Percentiles rank a stretch among this genome's conserved stretches.
These are phyloP conservation scores for Circaetus gallicus DNA, from an alignment of 2,113 vertebrate species.

Conservation along the genomic window DNA sequence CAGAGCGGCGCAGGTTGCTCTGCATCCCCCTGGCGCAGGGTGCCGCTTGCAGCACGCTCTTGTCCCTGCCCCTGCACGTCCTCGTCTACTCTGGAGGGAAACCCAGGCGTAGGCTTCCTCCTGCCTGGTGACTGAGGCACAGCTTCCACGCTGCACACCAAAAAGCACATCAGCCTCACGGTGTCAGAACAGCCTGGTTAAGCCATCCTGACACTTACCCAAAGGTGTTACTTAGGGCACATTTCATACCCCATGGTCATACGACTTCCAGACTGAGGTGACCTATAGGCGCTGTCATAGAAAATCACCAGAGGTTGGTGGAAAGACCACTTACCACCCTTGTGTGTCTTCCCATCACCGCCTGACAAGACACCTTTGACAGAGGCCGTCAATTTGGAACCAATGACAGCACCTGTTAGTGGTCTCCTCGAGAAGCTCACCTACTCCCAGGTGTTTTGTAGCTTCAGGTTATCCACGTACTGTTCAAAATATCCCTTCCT, in stretches of 20 bases:
- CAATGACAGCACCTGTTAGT: not conserved
- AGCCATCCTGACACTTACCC: not conserved
- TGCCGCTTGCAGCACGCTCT: not conserved
- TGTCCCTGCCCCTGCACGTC: not conserved
- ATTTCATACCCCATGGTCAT: not conserved
- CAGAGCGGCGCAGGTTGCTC: not conserved
- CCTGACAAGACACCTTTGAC: not conserved
- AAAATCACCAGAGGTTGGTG: not conserved
- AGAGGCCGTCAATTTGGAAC: not conserved
- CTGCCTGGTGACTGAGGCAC: not conserved
- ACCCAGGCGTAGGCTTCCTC: rapidly evolving
- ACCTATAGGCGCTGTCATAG: not conserved
- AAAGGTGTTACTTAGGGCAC: not conserved
- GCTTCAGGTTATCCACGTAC: not conserved
- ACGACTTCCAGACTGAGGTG: not conserved
- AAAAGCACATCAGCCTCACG: not conserved
- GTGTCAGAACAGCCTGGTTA: not conserved
- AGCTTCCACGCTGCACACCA: not conserved
- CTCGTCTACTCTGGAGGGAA: not conserved
- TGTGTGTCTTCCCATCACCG: not conserved
- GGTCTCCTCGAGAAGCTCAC: not conserved
- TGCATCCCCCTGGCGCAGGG: rapidly evolving
- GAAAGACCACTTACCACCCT: not conserved
- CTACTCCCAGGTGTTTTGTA: not conserved
- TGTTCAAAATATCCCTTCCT: not conserved